Evolutionary conservation across 2,113 vertebrate genomes (phyloP), one percentile per base, ranked within the genome.

Genomic region (Gracilinanus agilis): DNA sequence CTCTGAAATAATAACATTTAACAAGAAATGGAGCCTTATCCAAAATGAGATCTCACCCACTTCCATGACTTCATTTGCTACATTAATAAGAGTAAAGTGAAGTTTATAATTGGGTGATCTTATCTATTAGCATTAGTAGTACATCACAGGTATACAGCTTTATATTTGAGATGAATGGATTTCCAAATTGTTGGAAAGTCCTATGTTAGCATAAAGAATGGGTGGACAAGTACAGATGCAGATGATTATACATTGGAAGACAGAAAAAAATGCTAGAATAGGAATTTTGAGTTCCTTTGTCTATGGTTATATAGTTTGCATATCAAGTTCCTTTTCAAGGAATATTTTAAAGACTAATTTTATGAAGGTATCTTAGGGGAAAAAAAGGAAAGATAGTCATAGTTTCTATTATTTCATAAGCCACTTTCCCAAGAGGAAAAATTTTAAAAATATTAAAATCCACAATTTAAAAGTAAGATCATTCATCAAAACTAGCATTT

Each of bases 1-100:
- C 95, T 98, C 98, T 97, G 97, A 98, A 98, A 98, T 96, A 98
- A 97, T 98, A 98, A 97, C 96, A 96, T 98, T 98, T 98, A 98
- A 98, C 97, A 98, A 98, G 97, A 95, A 97, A 95, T 96, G 94
- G 95, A 97, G 90, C 96, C 98, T 98, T 98, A 98, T 98, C 98
- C 98, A 97, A 98, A 98, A 98, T 95, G 97, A 98, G 96, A 98
- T 98, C 97, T 98, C 29, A 2, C 97, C 96, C 94, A 97, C 96
- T 98, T 97, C 95, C 94, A 92, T 0, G 0, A 97, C 97, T 98
- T 98, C 97, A 98, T 98, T 98, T 98, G 94, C 97, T 98, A 54
- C 93, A 95, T 98, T 98, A 94, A n/a, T 98, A 98, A 98, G 96
- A 98, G 97, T 96, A 91, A 98, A 98, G 96, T 95, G 92, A 98